Conservation (phyloP, 2,888 invertebrate genomes). For the Eucera pruinosa region DNA sequence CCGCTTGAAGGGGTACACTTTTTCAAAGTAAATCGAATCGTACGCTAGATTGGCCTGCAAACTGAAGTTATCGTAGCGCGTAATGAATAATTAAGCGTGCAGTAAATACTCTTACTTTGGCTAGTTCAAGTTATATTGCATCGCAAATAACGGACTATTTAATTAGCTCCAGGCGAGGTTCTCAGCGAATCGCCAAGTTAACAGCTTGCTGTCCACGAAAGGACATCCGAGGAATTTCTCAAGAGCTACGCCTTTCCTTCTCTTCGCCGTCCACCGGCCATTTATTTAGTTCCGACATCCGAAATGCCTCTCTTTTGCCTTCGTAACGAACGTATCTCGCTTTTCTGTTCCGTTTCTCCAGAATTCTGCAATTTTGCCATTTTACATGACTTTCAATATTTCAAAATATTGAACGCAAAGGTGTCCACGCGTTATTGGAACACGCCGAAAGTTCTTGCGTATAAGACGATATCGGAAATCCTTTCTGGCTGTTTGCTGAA, state of each 20-base stretch:
- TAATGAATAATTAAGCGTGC: slow-evolving; percentile 50
- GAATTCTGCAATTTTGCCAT: no score
- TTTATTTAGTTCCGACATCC: background rate
- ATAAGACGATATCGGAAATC: no score
- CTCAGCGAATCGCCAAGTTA: slow-evolving; percentile 43
- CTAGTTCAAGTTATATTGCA: slow-evolving; percentile 55
- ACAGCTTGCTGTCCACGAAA: slow-evolving; percentile 37
- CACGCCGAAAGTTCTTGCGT: no score
- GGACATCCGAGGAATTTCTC: slow-evolving; percentile 43
- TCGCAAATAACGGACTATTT: slow-evolving; percentile 64
- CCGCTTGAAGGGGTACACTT: background rate
- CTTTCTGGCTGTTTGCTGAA: no score
- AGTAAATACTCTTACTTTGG: slow-evolving; percentile 54
- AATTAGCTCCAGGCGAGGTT: slow-evolving; percentile 58
- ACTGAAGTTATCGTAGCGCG: slow-evolving; percentile 35
- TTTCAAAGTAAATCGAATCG: slow-evolving; percentile 15
- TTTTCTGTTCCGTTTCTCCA: background rate
- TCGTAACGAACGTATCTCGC: background rate
- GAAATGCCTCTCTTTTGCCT: background rate
- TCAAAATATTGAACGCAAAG: no score
- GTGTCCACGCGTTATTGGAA: no score
- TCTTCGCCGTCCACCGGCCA: background rate
- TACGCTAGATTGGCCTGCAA: slow-evolving; percentile 30
- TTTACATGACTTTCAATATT: no score
- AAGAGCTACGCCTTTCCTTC: slow-evolving; percentile 5